Base-by-base conservation (phyloP, 2,888 invertebrate species). In the Mesochorus sp. region DNA sequence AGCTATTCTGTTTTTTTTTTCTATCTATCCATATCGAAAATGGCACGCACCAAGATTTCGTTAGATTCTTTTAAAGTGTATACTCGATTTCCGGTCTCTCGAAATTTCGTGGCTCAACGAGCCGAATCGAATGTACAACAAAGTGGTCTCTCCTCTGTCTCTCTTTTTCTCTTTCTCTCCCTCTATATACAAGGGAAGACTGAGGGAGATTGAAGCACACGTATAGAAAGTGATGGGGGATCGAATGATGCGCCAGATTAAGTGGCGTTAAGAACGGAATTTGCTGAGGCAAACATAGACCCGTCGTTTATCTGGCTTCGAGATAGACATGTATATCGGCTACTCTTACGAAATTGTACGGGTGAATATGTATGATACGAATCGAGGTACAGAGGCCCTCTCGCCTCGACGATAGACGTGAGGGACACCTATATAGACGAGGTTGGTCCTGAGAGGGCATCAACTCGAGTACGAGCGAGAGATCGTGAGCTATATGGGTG, bases 211-310 rank as follows among this genome's bases (percentile, higher is more conserved):
- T 10, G 21, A 57, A 24, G 39, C 34, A 37, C 28, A 34, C 31
- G n/a, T n/a, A n/a, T n/a, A 47, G 59, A 39, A 10, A n/a, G 57
- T 19, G 6, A n/a, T 14, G 37, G 57, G 21, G 59, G 59, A 59
- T 70, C 70, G 49, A 70, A 49, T 49, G 70, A 70, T 70, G 47
- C 70, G 37, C 59, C 37, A 49, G 70, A 70, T 57, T 70, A 47
- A 59, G 59, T 47, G 70, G 31, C 53, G 44, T 31, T 28, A 55
- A 28, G 44, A 61, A 42, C 53, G 28, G n/a, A n/a, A n/a, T n/a
- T 34, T 51, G 51, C 51, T 51, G 51, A 51, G 17, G 26, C 42
- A 24, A 42, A 53, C 28, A n/a, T 21, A n/a, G n/a, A 53, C 53
- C 28, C 19, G 28, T 37, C 67, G 31, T 53, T 53, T 57, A 39